A percentile compares a stretch with the other conserved stretches of the same genome.
Conservation (phyloP, 2,797 vertebrate genomes). For the Dendrocincla tyrannina region DNA sequence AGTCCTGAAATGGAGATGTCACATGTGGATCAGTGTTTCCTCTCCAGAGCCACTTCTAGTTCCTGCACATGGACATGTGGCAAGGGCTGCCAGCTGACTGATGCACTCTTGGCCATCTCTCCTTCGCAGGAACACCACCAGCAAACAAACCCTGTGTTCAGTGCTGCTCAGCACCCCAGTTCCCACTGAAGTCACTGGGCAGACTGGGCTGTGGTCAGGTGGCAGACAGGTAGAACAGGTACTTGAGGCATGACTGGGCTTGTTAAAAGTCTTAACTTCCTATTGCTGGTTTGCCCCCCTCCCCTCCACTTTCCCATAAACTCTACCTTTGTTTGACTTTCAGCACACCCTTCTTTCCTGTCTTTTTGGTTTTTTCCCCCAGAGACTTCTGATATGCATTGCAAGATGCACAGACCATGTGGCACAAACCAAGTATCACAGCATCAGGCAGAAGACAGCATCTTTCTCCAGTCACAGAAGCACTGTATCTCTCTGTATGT, state of each 20-base stretch:
- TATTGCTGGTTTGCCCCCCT: constrained; percentile 38
- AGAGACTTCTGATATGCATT: not conserved
- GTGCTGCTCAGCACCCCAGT: not conserved
- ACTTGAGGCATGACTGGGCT: not conserved
- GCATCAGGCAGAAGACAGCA: not conserved
- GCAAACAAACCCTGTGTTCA: not conserved
- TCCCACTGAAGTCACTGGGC: constrained; percentile 45
- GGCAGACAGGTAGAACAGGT: constrained; percentile 40
- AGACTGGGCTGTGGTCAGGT: constrained; percentile 52
- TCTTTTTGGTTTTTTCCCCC: not conserved
- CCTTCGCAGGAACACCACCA: not conserved
- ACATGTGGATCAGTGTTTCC: accelerated
- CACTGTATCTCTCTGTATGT: not conserved
- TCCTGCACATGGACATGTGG: not conserved
- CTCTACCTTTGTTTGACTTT: constrained; percentile 58
- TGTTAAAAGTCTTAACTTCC: constrained; percentile 46
- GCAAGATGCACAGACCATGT: not conserved
- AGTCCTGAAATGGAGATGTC: not conserved
- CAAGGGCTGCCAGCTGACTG: not conserved
- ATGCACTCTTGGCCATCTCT: not conserved
- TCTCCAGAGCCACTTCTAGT: not conserved
- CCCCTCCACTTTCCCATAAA: constrained; percentile 42
- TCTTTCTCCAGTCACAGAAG: not conserved
- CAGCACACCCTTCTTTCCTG: constrained; percentile 15
- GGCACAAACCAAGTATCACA: not conserved